Base-by-base conservation (phyloP, 2,113 vertebrate genomes). In the Acinonyx jubatus region DNA sequence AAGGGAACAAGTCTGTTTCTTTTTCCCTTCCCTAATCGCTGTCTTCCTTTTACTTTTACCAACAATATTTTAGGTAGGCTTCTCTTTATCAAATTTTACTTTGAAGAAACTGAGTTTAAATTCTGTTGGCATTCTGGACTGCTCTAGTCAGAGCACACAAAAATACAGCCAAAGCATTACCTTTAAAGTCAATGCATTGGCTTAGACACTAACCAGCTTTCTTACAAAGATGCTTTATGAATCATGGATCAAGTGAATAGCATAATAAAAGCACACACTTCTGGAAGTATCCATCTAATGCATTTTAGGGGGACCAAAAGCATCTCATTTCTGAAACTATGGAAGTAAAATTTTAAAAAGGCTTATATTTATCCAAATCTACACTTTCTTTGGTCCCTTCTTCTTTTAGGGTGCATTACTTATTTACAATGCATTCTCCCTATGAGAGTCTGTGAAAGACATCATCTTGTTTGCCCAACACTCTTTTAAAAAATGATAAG, bases 141-240 rank as follows among this genome's bases (percentile, higher is more conserved):
- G 96, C 80, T 98, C 87, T 96, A 92, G 90, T 97, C 65, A 79
- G 41, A 80, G 63, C 74, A 94, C 38, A 89, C 91, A 97, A 98
- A 98, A 98, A 92, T 97, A 94, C 74, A 92, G 78, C 91, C 90
- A 86, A 96, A 96, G 61, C n/a, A 61, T 84, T 84, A 88, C 94
- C 84, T 98, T 97, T 98, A 95, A 98, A 98, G 96, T 97, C 96
- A 92, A 65, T 84, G 78, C 97, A 96, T 98, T 98, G 97, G 93
- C 94, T 96, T 91, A 97, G 57, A 79, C 1, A 8, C 29, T 63
- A 48, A 85, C 55, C 86, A 96, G 84, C 94, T 98, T 98, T 92
- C 82, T 5, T 96, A 98, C 94, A 97, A 98, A 98, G 94, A 21
- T 93, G 97, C 96, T 98, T 97, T 98, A 92, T 98, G 98, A 98